Base-by-base conservation (phyloP, 2,888 invertebrate species). In the Nephrotoma flavescens region DNA sequence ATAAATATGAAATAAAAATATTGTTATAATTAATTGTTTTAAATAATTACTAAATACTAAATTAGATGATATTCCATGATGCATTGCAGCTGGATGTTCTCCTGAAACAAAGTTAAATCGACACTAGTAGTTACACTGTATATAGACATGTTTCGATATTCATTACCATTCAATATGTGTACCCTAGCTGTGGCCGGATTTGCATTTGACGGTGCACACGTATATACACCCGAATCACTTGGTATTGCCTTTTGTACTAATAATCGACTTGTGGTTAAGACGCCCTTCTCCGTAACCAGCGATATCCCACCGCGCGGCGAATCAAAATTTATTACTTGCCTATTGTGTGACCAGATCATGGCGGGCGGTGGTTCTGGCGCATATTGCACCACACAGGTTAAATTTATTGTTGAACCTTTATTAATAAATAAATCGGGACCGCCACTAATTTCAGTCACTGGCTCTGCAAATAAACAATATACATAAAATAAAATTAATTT, bases 261-360 rank as follows among this genome's bases (percentile, higher is more conserved):
- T 87, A 97, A 93, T 84, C 96, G 94, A 91, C 97, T 97, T 89
- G 96, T 96, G 89, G 97, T 97, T 89, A 96, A 94, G 87, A 94
- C 93, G 87, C 96, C 96, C 90, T 97, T 97, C 91, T 97, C 97
- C 83, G 97, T 97, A 88, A 97, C 96, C 89, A 97, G 93, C 89
- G 96, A 96, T 92, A 97, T 96, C 83, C 97, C 97, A 84, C 97
- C 97, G 86, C 97, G 94, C 47, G 96, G 96, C 87, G 97, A 97
- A 92, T 97, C 97, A 92, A 97, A 97, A 93, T 96, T 97, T 93
- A 97, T 97, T 90, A 94, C 94, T 92, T 93, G 92, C 87, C 92
- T 91, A 92, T 97, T 95, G 91, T 97, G 97, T 89, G 96, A 95
- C 97, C 97, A 97, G 88, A 94, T 93, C 91, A 97, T 96, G 88